Percentiles rank a stretch among this genome's conserved stretches.
Conservation (phyloP, 2,113 vertebrate species). For the Muntiacus muntjak region DNA sequence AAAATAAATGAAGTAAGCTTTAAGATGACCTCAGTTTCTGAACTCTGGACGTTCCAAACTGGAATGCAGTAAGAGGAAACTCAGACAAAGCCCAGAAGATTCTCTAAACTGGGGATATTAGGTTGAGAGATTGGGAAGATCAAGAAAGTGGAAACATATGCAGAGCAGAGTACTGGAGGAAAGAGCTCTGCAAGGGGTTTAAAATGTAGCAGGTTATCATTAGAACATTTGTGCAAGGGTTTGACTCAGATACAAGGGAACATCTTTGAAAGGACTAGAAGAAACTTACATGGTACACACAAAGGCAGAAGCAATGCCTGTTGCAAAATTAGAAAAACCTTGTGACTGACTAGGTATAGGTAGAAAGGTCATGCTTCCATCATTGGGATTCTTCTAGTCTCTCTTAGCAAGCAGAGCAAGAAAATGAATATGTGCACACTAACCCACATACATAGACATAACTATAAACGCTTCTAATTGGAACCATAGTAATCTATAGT, state of each 20-base stretch:
- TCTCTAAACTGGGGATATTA: background rate
- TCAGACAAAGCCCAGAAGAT: background rate
- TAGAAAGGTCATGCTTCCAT: background rate
- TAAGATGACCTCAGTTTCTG: background rate
- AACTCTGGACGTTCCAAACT: background rate
- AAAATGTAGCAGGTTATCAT: background rate
- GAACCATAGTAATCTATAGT: background rate
- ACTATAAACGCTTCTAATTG: background rate
- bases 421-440: background rate
- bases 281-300: background rate
- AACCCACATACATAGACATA: background rate
- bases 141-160: accelerated
- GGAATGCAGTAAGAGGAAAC: background rate
- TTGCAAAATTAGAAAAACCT: background rate
- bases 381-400: background rate
- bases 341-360: background rate
- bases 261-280: background rate
- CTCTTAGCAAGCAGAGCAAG: background rate
- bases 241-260: background rate
- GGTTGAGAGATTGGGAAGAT: background rate
- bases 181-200: background rate
- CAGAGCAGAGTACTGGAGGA: background rate
- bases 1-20: background rate
- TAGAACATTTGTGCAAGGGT: background rate
- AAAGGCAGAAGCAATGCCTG: background rate